These are phyloP conservation scores for Neoniphon sammara DNA, from an alignment of 2,797 vertebrate species.

Conservation along the genomic window DNA sequence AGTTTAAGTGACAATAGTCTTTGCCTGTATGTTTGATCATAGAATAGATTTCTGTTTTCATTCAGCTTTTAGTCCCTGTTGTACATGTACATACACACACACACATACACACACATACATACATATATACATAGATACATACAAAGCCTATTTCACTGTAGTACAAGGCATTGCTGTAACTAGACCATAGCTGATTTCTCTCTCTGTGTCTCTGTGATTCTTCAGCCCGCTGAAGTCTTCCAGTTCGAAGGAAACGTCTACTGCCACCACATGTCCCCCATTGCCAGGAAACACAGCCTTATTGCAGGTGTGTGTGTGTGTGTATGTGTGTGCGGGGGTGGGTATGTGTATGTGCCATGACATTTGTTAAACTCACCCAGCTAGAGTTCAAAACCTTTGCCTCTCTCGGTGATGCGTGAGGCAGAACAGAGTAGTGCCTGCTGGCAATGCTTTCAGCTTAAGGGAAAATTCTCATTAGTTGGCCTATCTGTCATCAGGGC, in stretches of 20 bases:
- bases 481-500: constrained; percentile 5
- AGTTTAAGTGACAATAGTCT: not conserved
- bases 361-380: too few relatives aligned
- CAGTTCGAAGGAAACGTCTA: constrained; percentile 94
- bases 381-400: constrained; percentile 8
- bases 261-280: constrained; percentile 95
- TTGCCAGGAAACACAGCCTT: constrained; percentile 94
- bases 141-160: not conserved
- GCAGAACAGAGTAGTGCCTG: not conserved
- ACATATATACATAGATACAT: not conserved
- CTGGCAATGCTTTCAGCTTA: constrained; percentile 2
- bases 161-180: constrained; percentile 1
- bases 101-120: constrained; percentile 6
- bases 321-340: not conserved
- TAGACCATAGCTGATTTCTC: not conserved
- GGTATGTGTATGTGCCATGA: too few relatives aligned
- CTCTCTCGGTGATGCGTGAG: not conserved
- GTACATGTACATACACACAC: not conserved
- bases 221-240: constrained; percentile 91
- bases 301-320: constrained; percentile 88
- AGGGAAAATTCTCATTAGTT: constrained; percentile 11
- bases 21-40: constrained; percentile 23
- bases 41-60: not conserved
- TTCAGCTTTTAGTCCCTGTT: not conserved
- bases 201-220: constrained; percentile 5